phyloP scores from a whole-genome alignment of 2,888 invertebrate species.

The Ophion ventricosus region DNA sequence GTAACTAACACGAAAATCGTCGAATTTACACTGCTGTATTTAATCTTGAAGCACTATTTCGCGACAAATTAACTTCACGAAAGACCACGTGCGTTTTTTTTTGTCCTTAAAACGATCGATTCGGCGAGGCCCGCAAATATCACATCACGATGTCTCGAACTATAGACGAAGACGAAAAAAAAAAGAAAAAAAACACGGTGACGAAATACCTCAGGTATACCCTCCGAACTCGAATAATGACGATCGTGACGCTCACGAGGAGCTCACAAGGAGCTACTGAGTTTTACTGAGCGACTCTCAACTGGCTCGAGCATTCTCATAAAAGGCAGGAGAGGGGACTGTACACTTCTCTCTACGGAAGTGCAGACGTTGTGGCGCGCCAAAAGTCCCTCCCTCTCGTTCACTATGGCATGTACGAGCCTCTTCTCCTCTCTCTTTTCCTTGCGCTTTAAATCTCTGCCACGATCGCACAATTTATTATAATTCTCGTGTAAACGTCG shows the following conservation, averaged over 20 bases:
- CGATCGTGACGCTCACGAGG: constrained; percentile 32
- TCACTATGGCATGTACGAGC: constrained; percentile 28
- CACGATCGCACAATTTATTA: background rate
- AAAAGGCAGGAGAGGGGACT: background rate
- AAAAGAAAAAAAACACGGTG: background rate
- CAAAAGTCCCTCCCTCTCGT: constrained; percentile 63
- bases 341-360: constrained; percentile 41
- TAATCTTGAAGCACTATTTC: background rate
- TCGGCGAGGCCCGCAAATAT: background rate
- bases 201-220: constrained; percentile 16
- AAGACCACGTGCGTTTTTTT: constrained; percentile 36
- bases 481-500: no score
- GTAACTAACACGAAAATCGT: constrained; percentile 37
- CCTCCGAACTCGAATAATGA: constrained; percentile 16
- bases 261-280: constrained; percentile 57
- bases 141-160: background rate
- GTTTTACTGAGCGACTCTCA: constrained; percentile 19
- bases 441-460: background rate
- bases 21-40: constrained; percentile 12
- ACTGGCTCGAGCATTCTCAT: constrained; percentile 21
- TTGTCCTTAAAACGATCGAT: background rate
- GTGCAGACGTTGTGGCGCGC: constrained; percentile 69
- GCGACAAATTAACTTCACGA: background rate
- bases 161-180: background rate
- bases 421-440: background rate